These are phyloP conservation scores for Actinemys pallida DNA, from an alignment of 2,113 vertebrate species.

Conservation along the genomic window DNA sequence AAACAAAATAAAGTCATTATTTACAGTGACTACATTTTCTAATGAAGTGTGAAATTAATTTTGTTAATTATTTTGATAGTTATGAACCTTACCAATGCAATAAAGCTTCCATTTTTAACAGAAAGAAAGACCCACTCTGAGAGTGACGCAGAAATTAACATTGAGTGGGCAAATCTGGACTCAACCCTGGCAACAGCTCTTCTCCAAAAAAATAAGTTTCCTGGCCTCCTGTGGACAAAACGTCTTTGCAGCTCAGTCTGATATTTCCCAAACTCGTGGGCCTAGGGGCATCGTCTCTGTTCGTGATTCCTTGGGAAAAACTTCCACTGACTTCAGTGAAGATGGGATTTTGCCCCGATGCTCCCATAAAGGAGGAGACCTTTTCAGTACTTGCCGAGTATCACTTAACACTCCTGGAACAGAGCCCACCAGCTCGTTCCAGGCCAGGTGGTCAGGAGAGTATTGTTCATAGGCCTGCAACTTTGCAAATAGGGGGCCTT, in stretches of 20 bases:
- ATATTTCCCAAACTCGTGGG: not conserved
- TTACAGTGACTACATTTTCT: constrained; percentile 62
- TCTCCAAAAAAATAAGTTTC: not conserved
- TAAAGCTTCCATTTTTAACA: not conserved
- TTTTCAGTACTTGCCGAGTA: not conserved
- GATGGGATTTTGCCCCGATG: not conserved
- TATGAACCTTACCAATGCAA: not conserved
- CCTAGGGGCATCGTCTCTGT: not conserved
- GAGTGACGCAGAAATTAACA: constrained; percentile 2
- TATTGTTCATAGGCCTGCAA: not conserved
- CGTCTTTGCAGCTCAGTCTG: not conserved
- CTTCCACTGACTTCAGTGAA: not conserved
- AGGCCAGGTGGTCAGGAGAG: not conserved
- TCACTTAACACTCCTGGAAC: not conserved
- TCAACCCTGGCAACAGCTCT: constrained; percentile 53
- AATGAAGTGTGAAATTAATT: constrained; percentile 66
- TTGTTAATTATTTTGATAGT: constrained; percentile 60
- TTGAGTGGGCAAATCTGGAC: constrained; percentile 14
- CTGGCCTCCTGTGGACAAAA: not conserved
- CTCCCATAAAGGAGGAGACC: not conserved
- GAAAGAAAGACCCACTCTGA: not conserved
- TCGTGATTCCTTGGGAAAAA: not conserved
- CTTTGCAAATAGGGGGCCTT: not conserved
- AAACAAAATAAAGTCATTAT: constrained; percentile 73
- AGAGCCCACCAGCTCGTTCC: not conserved